Conservation (phyloP, 2,888 invertebrate genomes). For the Tetropium fuscum region DNA sequence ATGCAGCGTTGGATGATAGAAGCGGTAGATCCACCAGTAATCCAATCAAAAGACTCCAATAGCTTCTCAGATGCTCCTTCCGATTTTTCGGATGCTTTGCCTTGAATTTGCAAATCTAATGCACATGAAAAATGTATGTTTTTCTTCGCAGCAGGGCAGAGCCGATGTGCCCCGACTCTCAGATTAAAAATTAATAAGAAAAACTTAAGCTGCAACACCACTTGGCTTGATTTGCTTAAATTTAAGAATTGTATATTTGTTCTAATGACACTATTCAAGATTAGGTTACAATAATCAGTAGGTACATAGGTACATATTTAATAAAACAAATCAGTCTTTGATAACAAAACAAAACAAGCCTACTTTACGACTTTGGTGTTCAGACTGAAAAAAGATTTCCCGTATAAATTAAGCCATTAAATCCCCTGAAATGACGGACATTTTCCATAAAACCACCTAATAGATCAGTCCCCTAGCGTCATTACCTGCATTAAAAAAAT, state of each 20-base stretch:
- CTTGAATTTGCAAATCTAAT: slow-evolving; percentile 47
- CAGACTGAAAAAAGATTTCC: no score
- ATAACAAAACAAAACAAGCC: no score
- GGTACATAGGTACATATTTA: no score
- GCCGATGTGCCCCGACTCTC: background rate
- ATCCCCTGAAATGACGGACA: no score
- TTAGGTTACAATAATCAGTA: no score
- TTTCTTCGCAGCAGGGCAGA: slow-evolving; percentile 29
- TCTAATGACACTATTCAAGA: no score
- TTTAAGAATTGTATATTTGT: no score
- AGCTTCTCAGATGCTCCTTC: slow-evolving; percentile 53
- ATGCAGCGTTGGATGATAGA: slow-evolving; percentile 57
- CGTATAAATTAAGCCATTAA: no score
- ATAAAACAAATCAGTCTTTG: no score
- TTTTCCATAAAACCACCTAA: no score
- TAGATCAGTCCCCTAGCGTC: no score
- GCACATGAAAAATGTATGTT: slow-evolving; percentile 45
- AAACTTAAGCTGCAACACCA: slow-evolving; percentile 4
- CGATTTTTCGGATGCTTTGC: slow-evolving; percentile 54
- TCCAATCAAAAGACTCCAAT: slow-evolving; percentile 58
- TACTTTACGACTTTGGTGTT: no score
- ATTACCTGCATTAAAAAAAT: slow-evolving; percentile 14
- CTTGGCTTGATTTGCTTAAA: slow-evolving; percentile 18
- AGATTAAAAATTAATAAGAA: slow-evolving; percentile 19
- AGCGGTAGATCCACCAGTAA: slow-evolving; percentile 55